Evolutionary conservation across 2,888 invertebrate species (phyloP), one percentile per base, ranked within the genome.

Genomic region (Timema cristinae): DNA sequence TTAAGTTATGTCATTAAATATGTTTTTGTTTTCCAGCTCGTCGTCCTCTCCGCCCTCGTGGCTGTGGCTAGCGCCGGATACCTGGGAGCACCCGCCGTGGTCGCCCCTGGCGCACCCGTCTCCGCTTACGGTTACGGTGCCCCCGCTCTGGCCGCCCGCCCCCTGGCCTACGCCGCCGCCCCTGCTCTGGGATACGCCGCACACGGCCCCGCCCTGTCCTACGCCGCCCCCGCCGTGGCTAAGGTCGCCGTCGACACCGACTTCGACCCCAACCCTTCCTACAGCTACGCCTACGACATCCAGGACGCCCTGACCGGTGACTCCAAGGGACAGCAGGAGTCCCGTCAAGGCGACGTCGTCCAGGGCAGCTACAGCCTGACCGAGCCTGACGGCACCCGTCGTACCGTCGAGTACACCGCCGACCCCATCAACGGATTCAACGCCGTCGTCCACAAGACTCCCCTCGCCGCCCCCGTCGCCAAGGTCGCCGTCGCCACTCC

Each of bases 381-480:
- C 51, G 74, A 74, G 54, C 70, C 74, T 67, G 74, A 74, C 67
- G 74, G 74, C 66, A 71, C 73, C 70, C 74, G 67, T 16, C 74
- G 73, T n/a, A 73, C 63, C 51, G 74, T 74, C 48, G 70, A 72
- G 50, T 74, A 74, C 72, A 70, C 72, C 68, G 74, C 74, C 54
- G 73, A 74, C 70, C 73, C 74, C 68, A 66, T 73, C 73, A 74
- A 74, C 63, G 74, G 74, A 69, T 74, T 74, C 74, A 74, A 74
- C 72, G 74, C 74, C 71, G 72, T 74, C 52, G 73, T 74, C 56
- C 73, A 73, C 66, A 49, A 59, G 10, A 70, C 73, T 15, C 69
- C 71, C 61, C 66, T 56, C 49, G 69, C 63, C 56, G 56, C 13
- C 67, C 50, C 50, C 50, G 16, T 49, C 50, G 50, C 11, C 50